Percentiles rank a stretch among this genome's conserved stretches.
Evolutionary conservation across 2,797 vertebrate species (phyloP).

Genomic region (Bryconaethiops microstoma): DNA sequence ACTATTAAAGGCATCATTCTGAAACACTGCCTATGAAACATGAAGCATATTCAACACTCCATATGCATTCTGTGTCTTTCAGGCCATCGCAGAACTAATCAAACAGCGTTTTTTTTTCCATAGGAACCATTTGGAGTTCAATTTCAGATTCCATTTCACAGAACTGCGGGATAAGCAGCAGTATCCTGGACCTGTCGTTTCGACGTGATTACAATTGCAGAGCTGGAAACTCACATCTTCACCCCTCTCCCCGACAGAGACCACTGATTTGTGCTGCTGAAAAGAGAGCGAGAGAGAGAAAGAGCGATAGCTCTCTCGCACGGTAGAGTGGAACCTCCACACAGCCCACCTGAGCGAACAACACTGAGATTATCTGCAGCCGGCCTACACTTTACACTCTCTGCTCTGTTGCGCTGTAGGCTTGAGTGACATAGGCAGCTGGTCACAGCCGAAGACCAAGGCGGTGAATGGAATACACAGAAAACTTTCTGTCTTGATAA

Average conservation of each 20-base stretch:
- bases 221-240: constrained; percentile 44
- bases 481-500: constrained; percentile 19
- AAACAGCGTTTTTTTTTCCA: constrained; percentile 21
- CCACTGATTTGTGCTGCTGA: constrained; percentile 47
- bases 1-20: constrained; percentile 22
- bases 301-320: constrained; percentile 46
- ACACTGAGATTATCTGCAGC: constrained; percentile 43
- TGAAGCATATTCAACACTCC: constrained; percentile 23
- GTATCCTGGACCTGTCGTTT: constrained; percentile 26
- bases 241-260: constrained; percentile 40
- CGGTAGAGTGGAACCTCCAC: constrained; percentile 36
- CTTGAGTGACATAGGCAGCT: background rate
- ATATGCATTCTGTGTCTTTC: constrained; percentile 26
- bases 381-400: background rate
- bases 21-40: constrained; percentile 7
- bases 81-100: background rate
- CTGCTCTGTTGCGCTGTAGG: constrained; percentile 30
- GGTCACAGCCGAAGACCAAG: background rate
- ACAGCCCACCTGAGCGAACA: constrained; percentile 47
- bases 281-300: constrained; percentile 7
- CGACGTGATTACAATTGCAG: constrained; percentile 36
- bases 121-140: constrained; percentile 33
- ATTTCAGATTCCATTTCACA: constrained; percentile 56
- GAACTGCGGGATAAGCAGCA: constrained; percentile 45
- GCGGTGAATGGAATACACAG: constrained; percentile 13